A percentile compares a stretch with the other conserved stretches of the same genome.
phyloP scores from a whole-genome alignment of 23 tunicate genomes.

The Oikopleura albicans region DNA sequence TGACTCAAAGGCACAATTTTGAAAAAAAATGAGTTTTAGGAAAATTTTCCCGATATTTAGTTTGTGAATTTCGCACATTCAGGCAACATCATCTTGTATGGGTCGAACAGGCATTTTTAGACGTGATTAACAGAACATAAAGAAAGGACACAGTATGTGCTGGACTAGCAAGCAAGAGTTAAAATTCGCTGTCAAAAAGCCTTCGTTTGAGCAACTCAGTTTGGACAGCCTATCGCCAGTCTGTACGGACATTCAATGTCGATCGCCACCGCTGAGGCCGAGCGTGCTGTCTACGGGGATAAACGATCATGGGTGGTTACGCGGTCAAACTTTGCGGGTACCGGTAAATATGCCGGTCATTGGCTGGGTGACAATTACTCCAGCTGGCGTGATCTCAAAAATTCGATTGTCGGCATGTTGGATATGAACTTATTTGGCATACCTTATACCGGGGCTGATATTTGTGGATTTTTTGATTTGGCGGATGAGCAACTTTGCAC shows the following conservation, averaged over 20 bases:
- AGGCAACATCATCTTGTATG: too few relatives aligned
- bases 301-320: constrained; percentile 75
- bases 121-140: too few relatives aligned
- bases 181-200: too few relatives aligned
- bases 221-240: constrained; percentile 50
- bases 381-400: constrained; percentile 51
- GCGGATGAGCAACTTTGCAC: constrained; percentile 39
- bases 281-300: constrained; percentile 33
- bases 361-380: constrained; percentile 92
- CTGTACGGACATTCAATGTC: constrained; percentile 88
- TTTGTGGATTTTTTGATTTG: constrained; percentile 74
- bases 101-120: too few relatives aligned
- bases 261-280: constrained; percentile 29
- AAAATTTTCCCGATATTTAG: too few relatives aligned
- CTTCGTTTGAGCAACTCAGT: too few relatives aligned
- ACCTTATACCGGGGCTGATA: constrained; percentile 85
- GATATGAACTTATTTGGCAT: constrained; percentile 90
- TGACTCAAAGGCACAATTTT: too few relatives aligned
- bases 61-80: too few relatives aligned
- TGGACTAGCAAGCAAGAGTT: too few relatives aligned
- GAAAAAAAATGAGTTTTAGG: too few relatives aligned
- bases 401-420: constrained; percentile 75
- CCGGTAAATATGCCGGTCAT: constrained; percentile 88
- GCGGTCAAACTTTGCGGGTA: constrained; percentile 65
- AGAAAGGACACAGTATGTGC: too few relatives aligned